Percentiles rank a stretch among this genome's conserved stretches.
Conservation (phyloP, 92 coral and sea anemone species). For the Parazoanthus darwini region DNA sequence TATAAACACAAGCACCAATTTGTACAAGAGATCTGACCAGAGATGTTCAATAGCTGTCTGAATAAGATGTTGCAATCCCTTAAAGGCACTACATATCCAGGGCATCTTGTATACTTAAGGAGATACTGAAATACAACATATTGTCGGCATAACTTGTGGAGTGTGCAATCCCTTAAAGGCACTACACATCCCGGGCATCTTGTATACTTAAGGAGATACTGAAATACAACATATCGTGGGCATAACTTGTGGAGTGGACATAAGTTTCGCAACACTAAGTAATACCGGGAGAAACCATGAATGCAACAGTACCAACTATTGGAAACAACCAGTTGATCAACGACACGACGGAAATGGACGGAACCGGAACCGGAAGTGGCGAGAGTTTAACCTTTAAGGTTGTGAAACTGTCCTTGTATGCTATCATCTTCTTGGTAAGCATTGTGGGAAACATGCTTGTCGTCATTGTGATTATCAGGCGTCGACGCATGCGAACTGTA, state of each 20-base stretch:
- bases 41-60: no score
- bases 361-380: conserved; percentile 38
- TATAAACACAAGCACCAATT: no score
- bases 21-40: no score
- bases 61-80: no score
- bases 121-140: neutral
- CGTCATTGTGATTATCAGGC: conserved; percentile 82
- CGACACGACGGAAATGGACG: neutral
- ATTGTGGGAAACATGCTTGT: conserved; percentile 88
- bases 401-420: conserved; percentile 76
- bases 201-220: neutral
- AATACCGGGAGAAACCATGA: neutral
- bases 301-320: neutral
- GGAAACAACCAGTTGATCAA: neutral
- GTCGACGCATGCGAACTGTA: conserved; percentile 93
- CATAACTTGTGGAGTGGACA: neutral
- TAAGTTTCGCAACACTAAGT: neutral
- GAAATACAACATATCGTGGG: neutral
- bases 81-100: neutral
- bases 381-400: conserved; percentile 73
- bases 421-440: conserved; percentile 88
- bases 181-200: neutral
- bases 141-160: neutral
- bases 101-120: neutral
- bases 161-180: neutral